Base-by-base conservation (phyloP, 2,888 invertebrate species). In the Euspilapteryx auroguttella region DNA sequence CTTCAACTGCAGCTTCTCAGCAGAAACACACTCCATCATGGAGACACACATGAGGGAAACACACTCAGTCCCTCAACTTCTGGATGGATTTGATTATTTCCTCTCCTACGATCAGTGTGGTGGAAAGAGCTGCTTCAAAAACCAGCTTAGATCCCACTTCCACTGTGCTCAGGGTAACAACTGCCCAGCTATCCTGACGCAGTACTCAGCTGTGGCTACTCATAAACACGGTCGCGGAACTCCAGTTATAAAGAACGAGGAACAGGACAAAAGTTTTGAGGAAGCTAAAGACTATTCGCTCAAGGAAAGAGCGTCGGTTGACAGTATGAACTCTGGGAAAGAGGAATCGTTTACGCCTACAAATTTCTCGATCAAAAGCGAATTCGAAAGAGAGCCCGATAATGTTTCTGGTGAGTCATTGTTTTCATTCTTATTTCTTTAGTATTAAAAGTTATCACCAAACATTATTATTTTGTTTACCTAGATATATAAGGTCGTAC, bases 41-140 rank as follows among this genome's bases (percentile, higher is more conserved):
- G 81, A 88, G 33, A 83, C 87, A 42, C 94, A 94, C 50, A 85
- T 89, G 57, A 83, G 88, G 45, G 92, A 93, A 55, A 89, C 89
- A 44, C 94, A 94, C 56, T 87, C 87, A 36, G 83, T 88, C 40
- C 81, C 86, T 24, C 88, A 87, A 40, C 86, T 94, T 29, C 64
- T 89, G 21, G 89, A 92, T 27, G 90, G 91, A 1, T 94, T 91
- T 48, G 87, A 90, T 34, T 90, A 89, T 56, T 94, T 87, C 55
- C 49, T 78, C 71, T 64, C 66, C 1, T 73, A 49, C 33, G 77
- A 77, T 8, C 75, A 75, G 23, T 78, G 77, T 27, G 75, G 73
- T 7, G 71, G 69, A 20, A 69, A 73, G 36, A 71, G 73, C 31
- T 76, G 76, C 31, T 76, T 68, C 34, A 76, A 76, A 34, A 76